phyloP scores from a whole-genome alignment of 2,797 vertebrate species.

The Chloroceryle inda region DNA sequence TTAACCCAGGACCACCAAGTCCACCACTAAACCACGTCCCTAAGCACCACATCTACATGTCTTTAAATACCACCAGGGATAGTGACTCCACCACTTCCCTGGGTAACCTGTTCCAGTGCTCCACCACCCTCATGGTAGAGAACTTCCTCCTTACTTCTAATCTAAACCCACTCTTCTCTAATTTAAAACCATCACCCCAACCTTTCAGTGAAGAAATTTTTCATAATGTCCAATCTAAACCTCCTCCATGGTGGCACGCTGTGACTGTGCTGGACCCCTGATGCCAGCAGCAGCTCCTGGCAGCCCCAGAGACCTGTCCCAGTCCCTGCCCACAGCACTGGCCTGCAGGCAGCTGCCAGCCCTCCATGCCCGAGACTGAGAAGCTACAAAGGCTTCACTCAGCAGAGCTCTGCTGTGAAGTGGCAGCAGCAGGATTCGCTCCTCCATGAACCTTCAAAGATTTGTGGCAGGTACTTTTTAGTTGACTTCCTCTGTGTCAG shows the following conservation, averaged over 20 bases:
- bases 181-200: no score
- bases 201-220: not conserved
- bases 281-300: not conserved
- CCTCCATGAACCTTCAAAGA: conserved; percentile 19
- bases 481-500: conserved; percentile 42
- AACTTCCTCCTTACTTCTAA: no score
- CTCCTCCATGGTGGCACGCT: accelerated
- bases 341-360: not conserved
- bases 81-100: not conserved
- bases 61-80: not conserved
- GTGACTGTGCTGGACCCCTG: accelerated
- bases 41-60: not conserved
- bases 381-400: not conserved
- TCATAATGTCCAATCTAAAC: not conserved
- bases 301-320: not conserved
- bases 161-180: no score
- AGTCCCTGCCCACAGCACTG: not conserved
- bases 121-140: no score
- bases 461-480: conserved; percentile 44
- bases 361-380: not conserved
- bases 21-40: not conserved
- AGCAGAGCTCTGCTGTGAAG: not conserved
- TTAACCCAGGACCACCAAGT: not conserved
- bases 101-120: no score
- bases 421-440: not conserved